phyloP scores from a whole-genome alignment of 64 coral and sea anemone species.

The Astreopora myriophthalma region DNA sequence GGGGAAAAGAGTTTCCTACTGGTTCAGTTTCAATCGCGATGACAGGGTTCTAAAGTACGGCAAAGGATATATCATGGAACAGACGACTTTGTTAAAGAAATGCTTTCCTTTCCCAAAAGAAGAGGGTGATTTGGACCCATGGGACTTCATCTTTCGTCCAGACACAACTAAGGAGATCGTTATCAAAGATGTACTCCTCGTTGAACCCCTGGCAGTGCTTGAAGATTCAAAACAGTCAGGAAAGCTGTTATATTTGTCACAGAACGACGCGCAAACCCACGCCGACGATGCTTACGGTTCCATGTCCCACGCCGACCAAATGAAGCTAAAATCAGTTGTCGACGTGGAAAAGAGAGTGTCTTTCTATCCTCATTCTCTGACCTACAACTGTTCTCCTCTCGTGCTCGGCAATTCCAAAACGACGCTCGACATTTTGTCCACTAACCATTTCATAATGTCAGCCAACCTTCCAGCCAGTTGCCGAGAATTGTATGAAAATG shows the following conservation, averaged over 20 bases:
- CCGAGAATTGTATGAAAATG: conserved; percentile 20
- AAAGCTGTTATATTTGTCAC: background rate
- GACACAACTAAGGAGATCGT: background rate
- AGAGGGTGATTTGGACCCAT: background rate
- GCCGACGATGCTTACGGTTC: background rate
- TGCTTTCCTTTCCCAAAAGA: background rate
- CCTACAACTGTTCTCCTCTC: background rate
- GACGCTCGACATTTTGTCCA: background rate
- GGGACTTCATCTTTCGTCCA: conserved; percentile 21
- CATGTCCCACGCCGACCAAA: background rate
- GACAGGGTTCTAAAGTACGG: conserved; percentile 17
- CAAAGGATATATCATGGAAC: conserved; percentile 38
- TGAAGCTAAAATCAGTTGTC: background rate
- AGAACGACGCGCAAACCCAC: background rate
- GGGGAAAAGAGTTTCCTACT: conserved; percentile 18
- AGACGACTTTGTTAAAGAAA: background rate
- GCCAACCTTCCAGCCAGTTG: conserved; percentile 37
- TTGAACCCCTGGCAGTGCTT: background rate
- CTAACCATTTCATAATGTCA: background rate
- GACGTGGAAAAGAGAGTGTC: conserved; percentile 1
- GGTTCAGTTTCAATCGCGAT: conserved; percentile 24
- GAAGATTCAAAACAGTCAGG: background rate
- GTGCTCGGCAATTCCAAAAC: conserved; percentile 32
- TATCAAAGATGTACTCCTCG: background rate
- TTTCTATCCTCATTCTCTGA: conserved; percentile 14